Evolutionary conservation across 2,113 vertebrate genomes (phyloP), one percentile per base, ranked within the genome.

Genomic region (Oncorhynchus nerka): DNA sequence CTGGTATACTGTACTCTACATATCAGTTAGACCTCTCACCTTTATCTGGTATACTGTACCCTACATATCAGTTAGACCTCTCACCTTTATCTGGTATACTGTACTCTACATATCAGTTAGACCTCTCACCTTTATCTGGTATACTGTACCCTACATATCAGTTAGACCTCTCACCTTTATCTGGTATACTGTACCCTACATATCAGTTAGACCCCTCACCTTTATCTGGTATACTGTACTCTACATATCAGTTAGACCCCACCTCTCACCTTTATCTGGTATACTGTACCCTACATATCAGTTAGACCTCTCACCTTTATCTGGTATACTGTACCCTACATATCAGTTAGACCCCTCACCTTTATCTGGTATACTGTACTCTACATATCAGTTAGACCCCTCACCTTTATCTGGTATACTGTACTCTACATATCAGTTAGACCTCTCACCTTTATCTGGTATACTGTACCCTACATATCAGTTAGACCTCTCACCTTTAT

Each of bases 251-350:
- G 3, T 55, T 15, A 55, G 15, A 7, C n/a, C 59, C 24, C 24
- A 24, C 24, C 24, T 0, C 59, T 62, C n/a, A 62, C 59, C n/a
- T 62, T 62, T 22, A 7, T 62, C 93, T 97, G 95, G 90, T 96
- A 97, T 88, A 97, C 94, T 28, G 26, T 28, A 28, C 49, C 4
- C 49, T 55, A 55, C 15, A 55, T 55, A 15, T 16, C 49, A 6
- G 12, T 55, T 15, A 55, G 15, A 7, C 20, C 26, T 28, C 59
- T 61, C 20, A 62, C 59, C 20, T 62, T 62, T 22, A 0, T 62
- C 93, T 97, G 95, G 90, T 96, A 97, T 88, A 97, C 94, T 30
- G 30, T 15, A 55, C 49, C 49, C 49, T 55, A 19, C 49, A 55
- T 55, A 15, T 16, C 49, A 6, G 12, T 55, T 15, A 55, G 15